Evolutionary conservation across 2,797 vertebrate genomes (phyloP).

Genomic region (Vespertilio murinus): DNA sequence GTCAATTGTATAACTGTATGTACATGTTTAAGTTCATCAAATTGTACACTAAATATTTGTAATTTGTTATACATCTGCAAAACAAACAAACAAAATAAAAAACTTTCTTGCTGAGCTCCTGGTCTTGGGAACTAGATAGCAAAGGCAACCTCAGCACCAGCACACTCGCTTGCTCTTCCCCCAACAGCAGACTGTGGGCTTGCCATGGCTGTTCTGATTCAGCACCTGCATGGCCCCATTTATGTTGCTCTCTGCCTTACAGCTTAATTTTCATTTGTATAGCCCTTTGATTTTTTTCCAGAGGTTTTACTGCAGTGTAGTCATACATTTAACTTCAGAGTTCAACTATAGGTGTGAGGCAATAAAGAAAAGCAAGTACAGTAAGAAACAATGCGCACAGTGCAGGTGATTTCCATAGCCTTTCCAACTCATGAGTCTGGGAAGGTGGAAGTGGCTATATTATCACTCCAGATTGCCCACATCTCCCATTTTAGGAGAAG

Average conservation of each 20-base stretch:
- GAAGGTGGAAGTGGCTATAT: not conserved
- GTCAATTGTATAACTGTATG: too few species aligned
- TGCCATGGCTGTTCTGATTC: not conserved
- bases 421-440: not conserved
- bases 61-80: not conserved
- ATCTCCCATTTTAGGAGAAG: not conserved
- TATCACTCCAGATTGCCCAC: not conserved
- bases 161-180: not conserved
- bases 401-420: not conserved
- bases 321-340: not conserved
- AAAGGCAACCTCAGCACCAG: not conserved
- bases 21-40: not conserved
- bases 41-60: not conserved
- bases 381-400: not conserved
- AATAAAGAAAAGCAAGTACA: not conserved
- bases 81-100: not conserved
- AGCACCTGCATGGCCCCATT: not conserved
- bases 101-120: not conserved
- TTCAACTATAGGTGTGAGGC: not conserved
- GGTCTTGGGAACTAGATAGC: not conserved
- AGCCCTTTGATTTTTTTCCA: not conserved
- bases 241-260: not conserved
- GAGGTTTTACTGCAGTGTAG: not conserved
- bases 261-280: not conserved
- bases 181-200: not conserved